Evolutionary conservation across 2,113 vertebrate genomes (phyloP), one percentile per base, ranked within the genome.

Genomic region (Ivindomyrus marchei): DNA sequence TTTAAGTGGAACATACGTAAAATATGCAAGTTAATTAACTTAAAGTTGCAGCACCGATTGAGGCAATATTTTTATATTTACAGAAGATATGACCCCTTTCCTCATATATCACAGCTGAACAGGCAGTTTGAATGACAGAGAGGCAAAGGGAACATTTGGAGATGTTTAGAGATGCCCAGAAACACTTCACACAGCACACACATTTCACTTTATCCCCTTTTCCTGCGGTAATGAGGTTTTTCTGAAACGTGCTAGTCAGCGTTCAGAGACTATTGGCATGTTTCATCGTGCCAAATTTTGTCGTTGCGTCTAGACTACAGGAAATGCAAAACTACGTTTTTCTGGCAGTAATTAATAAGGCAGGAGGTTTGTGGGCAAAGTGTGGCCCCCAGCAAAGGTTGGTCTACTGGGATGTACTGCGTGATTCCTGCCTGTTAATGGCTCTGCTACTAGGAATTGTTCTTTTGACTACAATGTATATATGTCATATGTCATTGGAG

Each of bases 271-370:
- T 91, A 91, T 92, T 87, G 83, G 45, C 39, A 47, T 92, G 91
- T 92, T 92, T 45, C 39, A 83, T 87, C 85, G 10, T 58, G 88
- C 66, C 89, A 90, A 42, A 77, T 31, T 85, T 88, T 85, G 90
- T 90, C 70, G 90, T 92, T 92, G 92, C 94, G 95, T 95, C 94
- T 95, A 95, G 95, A 95, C 95, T 90, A 92, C 95, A 95, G 95
- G 94, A 96, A 95, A 95, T 93, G 92, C 94, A 93, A 92, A 93
- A 93, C 90, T 92, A 93, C 91, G 90, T 94, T 93, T 95, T 94
- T 94, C 95, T 95, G 85, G 94, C 94, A 93, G 92, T 88, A 93
- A 89, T 56, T 74, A 91, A 90, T 90, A 93, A 93, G 93, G 93
- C 91, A 90, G 91, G 92, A 88, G 91, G 89, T 62, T 91, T 88